Conservation (phyloP, 2,888 invertebrate species). For the Drosophila maculinotata region DNA sequence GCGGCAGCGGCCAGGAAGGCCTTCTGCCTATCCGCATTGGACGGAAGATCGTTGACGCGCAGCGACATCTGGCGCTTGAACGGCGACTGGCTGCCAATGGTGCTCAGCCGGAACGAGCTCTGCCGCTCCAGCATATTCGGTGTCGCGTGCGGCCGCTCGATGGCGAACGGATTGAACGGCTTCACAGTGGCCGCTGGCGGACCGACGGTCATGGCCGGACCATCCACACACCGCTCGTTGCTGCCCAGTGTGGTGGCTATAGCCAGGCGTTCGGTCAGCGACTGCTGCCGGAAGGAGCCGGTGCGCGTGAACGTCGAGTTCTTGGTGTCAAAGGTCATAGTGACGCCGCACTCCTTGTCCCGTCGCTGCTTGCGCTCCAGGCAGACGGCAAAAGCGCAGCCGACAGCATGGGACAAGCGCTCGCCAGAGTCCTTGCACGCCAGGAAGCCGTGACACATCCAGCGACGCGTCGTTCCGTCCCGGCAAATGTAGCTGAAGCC, state of each 20-base stretch:
- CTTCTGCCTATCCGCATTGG: conserved; percentile 93
- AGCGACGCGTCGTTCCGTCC: conserved; percentile 98
- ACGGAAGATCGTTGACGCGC: conserved; percentile 97
- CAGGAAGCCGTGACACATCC: conserved; percentile 99
- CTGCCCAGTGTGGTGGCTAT: conserved; percentile 86
- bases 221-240: conserved; percentile 85
- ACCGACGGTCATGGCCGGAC: conserved; percentile 52
- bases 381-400: conserved; percentile 99
- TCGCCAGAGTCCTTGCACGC: conserved; percentile 98
- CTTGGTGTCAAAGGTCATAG: conserved; percentile 95
- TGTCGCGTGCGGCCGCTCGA: conserved; percentile 98
- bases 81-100: conserved; percentile 91
- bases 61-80: conserved; percentile 98
- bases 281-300: conserved; percentile 95
- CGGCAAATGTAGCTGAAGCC: conserved; percentile 99
- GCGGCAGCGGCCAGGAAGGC: conserved; percentile 84
- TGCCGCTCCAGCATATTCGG: conserved; percentile 97
- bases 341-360: conserved; percentile 97
- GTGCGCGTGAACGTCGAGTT: conserved; percentile 96
- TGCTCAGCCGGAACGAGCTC: conserved; percentile 96
- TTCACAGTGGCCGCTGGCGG: conserved; percentile 84
- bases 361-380: conserved; percentile 98
- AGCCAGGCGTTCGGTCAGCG: conserved; percentile 91
- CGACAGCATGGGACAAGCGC: conserved; percentile 98
- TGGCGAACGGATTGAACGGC: conserved; percentile 95